Percentiles rank a stretch among this genome's conserved stretches.
These are phyloP conservation scores for Acholoe squamosa DNA, from an alignment of 2,888 invertebrate species.

Conservation along the genomic window DNA sequence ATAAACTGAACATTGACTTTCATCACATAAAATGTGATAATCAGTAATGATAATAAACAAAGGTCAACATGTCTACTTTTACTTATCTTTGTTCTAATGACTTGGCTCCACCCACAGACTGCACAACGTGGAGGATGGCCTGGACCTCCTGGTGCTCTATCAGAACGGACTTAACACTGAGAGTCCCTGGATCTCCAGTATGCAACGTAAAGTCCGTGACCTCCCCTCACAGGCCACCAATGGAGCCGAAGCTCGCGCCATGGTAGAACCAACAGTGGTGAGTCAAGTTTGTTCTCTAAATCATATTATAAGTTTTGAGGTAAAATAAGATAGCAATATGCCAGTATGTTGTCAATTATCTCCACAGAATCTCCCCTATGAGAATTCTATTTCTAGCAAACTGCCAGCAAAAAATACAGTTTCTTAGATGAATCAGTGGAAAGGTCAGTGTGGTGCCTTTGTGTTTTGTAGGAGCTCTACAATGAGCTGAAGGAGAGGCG, in stretches of 20 bases:
- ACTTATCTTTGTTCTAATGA: no score
- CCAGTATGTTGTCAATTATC: no score
- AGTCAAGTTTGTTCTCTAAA: background rate
- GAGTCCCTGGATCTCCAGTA: conserved; percentile 92
- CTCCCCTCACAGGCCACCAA: conserved; percentile 82
- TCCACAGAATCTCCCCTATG: no score
- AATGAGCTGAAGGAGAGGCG: conserved; percentile 96
- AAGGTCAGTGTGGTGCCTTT: background rate
- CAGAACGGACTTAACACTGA: conserved; percentile 93
- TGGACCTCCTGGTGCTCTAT: conserved; percentile 94
- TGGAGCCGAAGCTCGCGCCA: conserved; percentile 89
- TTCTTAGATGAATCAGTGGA: background rate
- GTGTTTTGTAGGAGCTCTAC: conserved; percentile 90
- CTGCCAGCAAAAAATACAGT: no score
- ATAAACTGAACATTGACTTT: no score
- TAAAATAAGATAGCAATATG: no score
- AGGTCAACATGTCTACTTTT: no score
- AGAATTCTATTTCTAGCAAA: no score
- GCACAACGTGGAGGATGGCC: conserved; percentile 94
- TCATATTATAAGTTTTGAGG: no score
- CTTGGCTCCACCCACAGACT: conserved; percentile 86
- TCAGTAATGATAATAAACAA: no score
- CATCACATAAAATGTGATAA: no score
- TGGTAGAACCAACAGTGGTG: conserved; percentile 91
- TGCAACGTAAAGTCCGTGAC: conserved; percentile 75